Percentiles rank a stretch among this genome's conserved stretches.
Conservation (phyloP, 2,113 vertebrate genomes). For the Andinoacara biseriatus region DNA sequence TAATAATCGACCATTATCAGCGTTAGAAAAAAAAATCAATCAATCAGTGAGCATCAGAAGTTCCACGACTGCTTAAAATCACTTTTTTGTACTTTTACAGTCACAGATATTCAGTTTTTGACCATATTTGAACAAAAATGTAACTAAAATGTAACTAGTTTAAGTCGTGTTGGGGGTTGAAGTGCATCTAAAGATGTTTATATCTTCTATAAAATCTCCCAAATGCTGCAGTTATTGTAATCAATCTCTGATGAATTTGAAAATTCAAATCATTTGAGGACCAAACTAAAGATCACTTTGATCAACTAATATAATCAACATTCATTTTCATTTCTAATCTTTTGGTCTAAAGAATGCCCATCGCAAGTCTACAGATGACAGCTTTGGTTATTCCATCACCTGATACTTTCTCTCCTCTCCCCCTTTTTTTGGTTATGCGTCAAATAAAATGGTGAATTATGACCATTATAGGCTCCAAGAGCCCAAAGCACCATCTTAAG, state of each 20-base stretch:
- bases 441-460: too few species aligned
- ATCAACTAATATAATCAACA: not conserved
- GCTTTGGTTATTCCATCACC: too few species aligned
- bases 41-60: too few species aligned
- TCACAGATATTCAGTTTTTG: not conserved
- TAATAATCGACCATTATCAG: too few species aligned
- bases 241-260: not conserved
- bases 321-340: too few species aligned
- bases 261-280: fast-evolving
- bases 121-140: not conserved
- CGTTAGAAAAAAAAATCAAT: too few species aligned
- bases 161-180: not conserved
- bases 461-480: fast-evolving
- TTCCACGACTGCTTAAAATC: too few species aligned
- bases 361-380: fast-evolving
- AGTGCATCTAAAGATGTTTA: not conserved
- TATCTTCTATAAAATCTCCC: not conserved
- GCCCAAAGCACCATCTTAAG: too few species aligned
- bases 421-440: too few species aligned
- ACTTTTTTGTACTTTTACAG: too few species aligned
- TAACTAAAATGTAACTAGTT: not conserved
- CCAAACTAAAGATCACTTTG: not conserved
- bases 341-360: not conserved
- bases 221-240: not conserved
- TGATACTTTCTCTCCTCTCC: too few species aligned